These are phyloP conservation scores for Ormyrus thymus DNA, from an alignment of 2,888 invertebrate species.

Conservation along the genomic window DNA sequence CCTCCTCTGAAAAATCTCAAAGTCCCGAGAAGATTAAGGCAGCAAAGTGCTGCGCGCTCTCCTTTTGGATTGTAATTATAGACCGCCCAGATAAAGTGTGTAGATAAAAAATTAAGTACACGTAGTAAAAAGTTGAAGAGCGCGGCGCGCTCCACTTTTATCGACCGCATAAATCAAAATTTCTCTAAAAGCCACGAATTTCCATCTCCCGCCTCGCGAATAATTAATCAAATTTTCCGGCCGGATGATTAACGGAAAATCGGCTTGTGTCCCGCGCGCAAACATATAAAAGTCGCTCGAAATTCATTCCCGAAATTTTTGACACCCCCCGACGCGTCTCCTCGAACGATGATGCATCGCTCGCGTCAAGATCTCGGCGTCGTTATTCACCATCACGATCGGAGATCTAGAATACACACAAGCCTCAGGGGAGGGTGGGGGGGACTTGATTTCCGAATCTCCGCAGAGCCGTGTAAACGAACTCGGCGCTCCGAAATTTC, in stretches of 20 bases:
- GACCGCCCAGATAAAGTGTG: too few relatives aligned
- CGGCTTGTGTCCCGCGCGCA: background rate
- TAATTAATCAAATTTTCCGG: background rate
- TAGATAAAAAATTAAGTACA: too few relatives aligned
- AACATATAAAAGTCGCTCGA: slow-evolving; percentile 11
- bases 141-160: too few relatives aligned
- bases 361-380: background rate
- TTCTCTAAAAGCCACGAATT: background rate
- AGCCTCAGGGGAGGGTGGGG: background rate
- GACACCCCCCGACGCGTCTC: background rate
- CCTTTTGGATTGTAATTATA: too few relatives aligned
- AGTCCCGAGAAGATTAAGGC: too few relatives aligned
- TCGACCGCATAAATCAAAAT: background rate
- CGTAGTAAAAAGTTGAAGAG: too few relatives aligned
- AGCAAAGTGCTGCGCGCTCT: too few relatives aligned
- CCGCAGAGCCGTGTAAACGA: slow-evolving; percentile 20
- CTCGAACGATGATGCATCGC: slow-evolving; percentile 11
- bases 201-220: background rate
- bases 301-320: slow-evolving; percentile 6
- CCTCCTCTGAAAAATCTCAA: too few relatives aligned
- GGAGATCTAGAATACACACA: background rate
- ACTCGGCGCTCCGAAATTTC: background rate
- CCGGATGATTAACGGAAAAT: background rate
- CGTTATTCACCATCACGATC: slow-evolving; percentile 17
- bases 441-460: slow-evolving; percentile 31